Evolutionary conservation across 2,113 vertebrate genomes (phyloP).

Genomic region (Xiphorhynchus elegans): DNA sequence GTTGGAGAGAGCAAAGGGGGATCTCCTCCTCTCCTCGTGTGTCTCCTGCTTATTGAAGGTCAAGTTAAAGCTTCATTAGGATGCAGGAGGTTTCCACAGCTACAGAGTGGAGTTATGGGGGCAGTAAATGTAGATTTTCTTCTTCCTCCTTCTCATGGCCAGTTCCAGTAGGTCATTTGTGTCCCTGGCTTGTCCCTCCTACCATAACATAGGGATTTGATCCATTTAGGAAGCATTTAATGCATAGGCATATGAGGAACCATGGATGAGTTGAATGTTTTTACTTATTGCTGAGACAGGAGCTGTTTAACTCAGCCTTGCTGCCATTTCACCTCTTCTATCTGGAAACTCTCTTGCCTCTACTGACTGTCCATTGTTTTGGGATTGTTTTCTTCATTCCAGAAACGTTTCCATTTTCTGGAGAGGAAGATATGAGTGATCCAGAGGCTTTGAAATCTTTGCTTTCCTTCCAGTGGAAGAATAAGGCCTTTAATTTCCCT

Average conservation of each 20-base stretch:
- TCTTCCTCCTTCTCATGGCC: background rate
- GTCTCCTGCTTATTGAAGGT: background rate
- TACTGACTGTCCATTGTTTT: background rate
- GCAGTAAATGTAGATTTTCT: background rate
- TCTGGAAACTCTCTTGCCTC: background rate
- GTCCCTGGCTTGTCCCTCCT: background rate
- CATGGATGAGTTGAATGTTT: background rate
- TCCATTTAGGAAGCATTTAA: background rate
- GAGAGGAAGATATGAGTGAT: slow-evolving; percentile 78
- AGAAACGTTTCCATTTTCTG: slow-evolving; percentile 81
- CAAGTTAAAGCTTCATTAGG: background rate
- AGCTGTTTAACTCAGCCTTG: background rate
- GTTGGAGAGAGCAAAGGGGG: background rate
- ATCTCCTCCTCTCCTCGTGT: background rate
- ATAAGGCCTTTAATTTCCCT: slow-evolving; percentile 82
- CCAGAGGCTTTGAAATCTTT: slow-evolving; percentile 82
- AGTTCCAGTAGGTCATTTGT: background rate
- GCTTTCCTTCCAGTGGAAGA: slow-evolving; percentile 88
- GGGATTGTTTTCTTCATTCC: background rate
- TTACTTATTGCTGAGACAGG: background rate
- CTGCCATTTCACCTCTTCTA: background rate
- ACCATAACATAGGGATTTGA: background rate
- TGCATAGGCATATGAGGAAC: rapidly evolving
- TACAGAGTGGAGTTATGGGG: background rate
- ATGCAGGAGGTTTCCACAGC: background rate